A percentile compares a stretch with the other conserved stretches of the same genome.
These are phyloP conservation scores for Poecilia picta DNA, from an alignment of 2,797 vertebrate genomes.

Conservation along the genomic window DNA sequence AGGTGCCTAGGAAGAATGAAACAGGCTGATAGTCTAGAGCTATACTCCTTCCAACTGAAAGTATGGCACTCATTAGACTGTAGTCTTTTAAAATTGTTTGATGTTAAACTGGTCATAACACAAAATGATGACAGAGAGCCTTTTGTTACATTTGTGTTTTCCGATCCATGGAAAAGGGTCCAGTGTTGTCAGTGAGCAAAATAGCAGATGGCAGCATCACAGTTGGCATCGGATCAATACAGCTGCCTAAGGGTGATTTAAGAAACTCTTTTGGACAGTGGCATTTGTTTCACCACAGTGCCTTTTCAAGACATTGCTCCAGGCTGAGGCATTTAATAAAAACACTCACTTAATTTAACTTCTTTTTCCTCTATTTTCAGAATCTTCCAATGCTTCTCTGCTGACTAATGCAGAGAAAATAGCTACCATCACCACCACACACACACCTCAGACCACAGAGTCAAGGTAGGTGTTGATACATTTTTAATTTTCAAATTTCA, in stretches of 20 bases:
- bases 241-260: slow-evolving; percentile 42
- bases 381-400: slow-evolving; percentile 95
- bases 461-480: slow-evolving; percentile 60
- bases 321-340: slow-evolving; percentile 34
- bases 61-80: slow-evolving; percentile 30
- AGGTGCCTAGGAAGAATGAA: slow-evolving; percentile 60
- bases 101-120: neutral
- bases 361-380: slow-evolving; percentile 66
- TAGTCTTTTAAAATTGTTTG: slow-evolving; percentile 1
- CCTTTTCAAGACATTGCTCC: slow-evolving; percentile 31
- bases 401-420: slow-evolving; percentile 98
- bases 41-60: slow-evolving; percentile 47
- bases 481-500: neutral
- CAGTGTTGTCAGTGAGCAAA: slow-evolving; percentile 52
- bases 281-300: slow-evolving; percentile 45
- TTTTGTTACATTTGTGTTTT: slow-evolving; percentile 21
- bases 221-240: slow-evolving; percentile 60
- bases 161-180: slow-evolving; percentile 13
- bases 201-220: slow-evolving; percentile 70
- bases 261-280: slow-evolving; percentile 42
- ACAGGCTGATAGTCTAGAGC: slow-evolving; percentile 58
- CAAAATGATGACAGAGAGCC: slow-evolving; percentile 14
- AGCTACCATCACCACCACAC: slow-evolving; percentile 96
- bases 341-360: slow-evolving; percentile 8
- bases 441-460: slow-evolving; percentile 87